Conservation (phyloP, 2,797 vertebrate species). For the Phrynocephalus vlangalii region DNA sequence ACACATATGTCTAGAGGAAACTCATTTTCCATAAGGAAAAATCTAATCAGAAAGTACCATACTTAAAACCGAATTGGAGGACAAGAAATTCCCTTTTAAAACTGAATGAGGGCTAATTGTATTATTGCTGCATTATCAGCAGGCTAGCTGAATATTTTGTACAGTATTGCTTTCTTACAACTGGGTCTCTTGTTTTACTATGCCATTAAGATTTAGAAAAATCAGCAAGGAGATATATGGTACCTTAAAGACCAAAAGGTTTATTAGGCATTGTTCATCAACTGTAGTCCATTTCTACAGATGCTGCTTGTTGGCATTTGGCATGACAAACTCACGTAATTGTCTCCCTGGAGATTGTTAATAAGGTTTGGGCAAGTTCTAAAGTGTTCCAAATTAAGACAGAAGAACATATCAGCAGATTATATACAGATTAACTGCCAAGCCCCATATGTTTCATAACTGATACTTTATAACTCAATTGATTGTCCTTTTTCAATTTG, state of each 20-base stretch:
- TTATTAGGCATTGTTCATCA: too few relatives aligned
- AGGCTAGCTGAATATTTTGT: background rate
- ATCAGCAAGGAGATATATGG: too few relatives aligned
- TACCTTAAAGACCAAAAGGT: too few relatives aligned
- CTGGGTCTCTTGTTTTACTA: background rate
- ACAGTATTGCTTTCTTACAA: background rate
- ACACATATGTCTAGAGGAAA: background rate
- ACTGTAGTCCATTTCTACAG: too few relatives aligned
- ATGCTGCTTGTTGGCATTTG: too few relatives aligned
- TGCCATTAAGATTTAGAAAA: background rate
- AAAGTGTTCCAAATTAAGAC: background rate
- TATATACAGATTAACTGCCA: background rate
- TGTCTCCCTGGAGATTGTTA: too few relatives aligned
- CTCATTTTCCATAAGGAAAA: slow-evolving; percentile 6
- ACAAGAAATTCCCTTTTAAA: background rate
- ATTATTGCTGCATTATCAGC: background rate
- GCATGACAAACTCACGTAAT: too few relatives aligned
- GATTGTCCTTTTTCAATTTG: background rate
- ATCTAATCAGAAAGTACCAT: slow-evolving; percentile 9
- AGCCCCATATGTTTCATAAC: background rate
- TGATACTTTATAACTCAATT: background rate
- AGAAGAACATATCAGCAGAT: background rate
- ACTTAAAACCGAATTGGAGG: background rate
- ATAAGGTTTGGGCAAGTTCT: too few relatives aligned
- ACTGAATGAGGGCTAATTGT: background rate